Evolutionary conservation across 2,113 vertebrate genomes (phyloP).

Genomic region (Tetrao urogallus): DNA sequence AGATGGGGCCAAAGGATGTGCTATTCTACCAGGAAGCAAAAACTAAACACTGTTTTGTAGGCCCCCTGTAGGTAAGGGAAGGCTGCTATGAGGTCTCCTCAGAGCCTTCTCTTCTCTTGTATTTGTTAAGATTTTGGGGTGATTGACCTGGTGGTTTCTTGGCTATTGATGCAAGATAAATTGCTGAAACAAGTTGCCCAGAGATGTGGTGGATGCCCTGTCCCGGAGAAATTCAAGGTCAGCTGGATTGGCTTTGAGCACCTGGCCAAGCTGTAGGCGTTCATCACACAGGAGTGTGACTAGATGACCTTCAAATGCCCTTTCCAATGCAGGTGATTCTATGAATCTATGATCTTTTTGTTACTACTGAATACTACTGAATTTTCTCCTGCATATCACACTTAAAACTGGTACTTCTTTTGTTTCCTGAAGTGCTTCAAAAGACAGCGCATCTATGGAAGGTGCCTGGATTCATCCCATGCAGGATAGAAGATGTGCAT

Average conservation of each 20-base stretch:
- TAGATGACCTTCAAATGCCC: too few relatives aligned
- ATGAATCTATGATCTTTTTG: background rate
- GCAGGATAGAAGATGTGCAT: background rate
- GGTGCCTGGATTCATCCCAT: background rate
- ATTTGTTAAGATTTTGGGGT: background rate
- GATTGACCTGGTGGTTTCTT: background rate
- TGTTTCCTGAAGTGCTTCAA: background rate
- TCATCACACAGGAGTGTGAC: too few relatives aligned
- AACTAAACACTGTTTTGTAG: background rate
- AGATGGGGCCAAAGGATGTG: background rate
- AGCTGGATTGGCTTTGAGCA: too few relatives aligned
- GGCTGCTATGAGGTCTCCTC: too few relatives aligned
- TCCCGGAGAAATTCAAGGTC: too few relatives aligned
- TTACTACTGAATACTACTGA: background rate
- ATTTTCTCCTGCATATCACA: background rate
- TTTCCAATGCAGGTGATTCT: too few relatives aligned
- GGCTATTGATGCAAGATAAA: background rate
- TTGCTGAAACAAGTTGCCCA: background rate
- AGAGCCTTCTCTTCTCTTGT: too few relatives aligned
- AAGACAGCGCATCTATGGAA: background rate
- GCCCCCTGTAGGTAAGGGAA: too few relatives aligned
- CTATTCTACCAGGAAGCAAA: background rate
- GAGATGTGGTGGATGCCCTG: too few relatives aligned
- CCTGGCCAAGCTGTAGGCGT: too few relatives aligned
- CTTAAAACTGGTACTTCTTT: constrained; percentile 4